These are phyloP conservation scores for Cantharis flavilabris DNA, from an alignment of 2,888 invertebrate genomes.

Conservation along the genomic window DNA sequence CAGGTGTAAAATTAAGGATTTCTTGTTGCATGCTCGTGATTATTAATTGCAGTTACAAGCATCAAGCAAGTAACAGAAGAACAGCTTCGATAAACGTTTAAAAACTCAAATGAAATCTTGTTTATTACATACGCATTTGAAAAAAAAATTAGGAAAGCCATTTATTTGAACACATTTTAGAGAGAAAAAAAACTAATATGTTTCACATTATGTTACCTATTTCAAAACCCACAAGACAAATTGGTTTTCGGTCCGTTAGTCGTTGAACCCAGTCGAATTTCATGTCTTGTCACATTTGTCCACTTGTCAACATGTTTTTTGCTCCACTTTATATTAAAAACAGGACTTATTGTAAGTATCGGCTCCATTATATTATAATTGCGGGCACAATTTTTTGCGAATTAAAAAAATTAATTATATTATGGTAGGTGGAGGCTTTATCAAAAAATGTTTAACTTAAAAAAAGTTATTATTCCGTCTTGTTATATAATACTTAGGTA, in stretches of 20 bases:
- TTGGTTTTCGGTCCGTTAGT: conserved; percentile 17
- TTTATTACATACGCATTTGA: not conserved
- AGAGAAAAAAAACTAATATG: not conserved
- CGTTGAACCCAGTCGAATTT: conserved; percentile 10
- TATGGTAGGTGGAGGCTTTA: too few species aligned
- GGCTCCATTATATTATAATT: not conserved
- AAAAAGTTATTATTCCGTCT: too few species aligned
- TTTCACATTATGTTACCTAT: not conserved
- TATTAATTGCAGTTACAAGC: conserved; percentile 13
- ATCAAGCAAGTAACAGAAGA: not conserved
- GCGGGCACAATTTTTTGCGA: not conserved
- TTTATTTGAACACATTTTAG: not conserved
- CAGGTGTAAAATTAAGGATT: conserved; percentile 22
- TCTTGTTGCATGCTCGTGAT: conserved; percentile 9
- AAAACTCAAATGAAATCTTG: not conserved
- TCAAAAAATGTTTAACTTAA: too few species aligned
- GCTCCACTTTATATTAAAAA: not conserved
- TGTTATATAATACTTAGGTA: too few species aligned
- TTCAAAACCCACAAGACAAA: conserved; percentile 1
- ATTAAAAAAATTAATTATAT: not conserved
- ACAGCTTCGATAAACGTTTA: not conserved
- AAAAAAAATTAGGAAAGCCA: not conserved
- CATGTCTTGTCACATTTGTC: conserved; percentile 15
- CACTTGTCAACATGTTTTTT: conserved; percentile 11
- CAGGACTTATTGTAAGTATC: not conserved